These are phyloP conservation scores for Mastacembelus armatus DNA, from an alignment of 2,797 vertebrate genomes.

Conservation along the genomic window DNA sequence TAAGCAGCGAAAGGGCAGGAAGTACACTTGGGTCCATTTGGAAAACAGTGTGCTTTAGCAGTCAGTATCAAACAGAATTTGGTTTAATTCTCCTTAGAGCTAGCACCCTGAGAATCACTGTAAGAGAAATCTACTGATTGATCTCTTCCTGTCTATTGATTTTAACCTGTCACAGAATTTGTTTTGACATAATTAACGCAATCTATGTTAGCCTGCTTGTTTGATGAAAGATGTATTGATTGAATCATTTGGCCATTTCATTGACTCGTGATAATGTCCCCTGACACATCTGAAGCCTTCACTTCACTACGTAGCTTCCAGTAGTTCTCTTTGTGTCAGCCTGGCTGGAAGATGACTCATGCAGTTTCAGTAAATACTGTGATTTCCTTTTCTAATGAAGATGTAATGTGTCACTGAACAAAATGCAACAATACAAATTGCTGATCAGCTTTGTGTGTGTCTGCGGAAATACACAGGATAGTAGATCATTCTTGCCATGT, in stretches of 20 bases:
- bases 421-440: neutral
- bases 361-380: neutral
- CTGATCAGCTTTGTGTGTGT: neutral
- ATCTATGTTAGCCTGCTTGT: neutral
- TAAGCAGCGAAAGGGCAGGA: conserved; percentile 24
- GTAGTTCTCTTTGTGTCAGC: neutral
- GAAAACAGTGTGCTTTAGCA: neutral
- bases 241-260: conserved; percentile 38
- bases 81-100: neutral
- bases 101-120: neutral
- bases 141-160: conserved; percentile 7
- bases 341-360: conserved; percentile 27
- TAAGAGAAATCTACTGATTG: conserved; percentile 1
- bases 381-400: neutral
- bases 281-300: conserved; percentile 18
- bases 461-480: neutral
- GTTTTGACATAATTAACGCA: conserved; percentile 16
- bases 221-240: conserved; percentile 37
- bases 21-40: conserved; percentile 6
- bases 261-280: conserved; percentile 28
- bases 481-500: too few relatives aligned
- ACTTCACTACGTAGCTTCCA: conserved; percentile 26
- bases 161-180: neutral
- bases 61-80: neutral
- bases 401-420: too few relatives aligned